Percentiles rank a stretch among this genome's conserved stretches.
phyloP scores from a whole-genome alignment of 2,888 invertebrate species.

The Linyphia triangularis region DNA sequence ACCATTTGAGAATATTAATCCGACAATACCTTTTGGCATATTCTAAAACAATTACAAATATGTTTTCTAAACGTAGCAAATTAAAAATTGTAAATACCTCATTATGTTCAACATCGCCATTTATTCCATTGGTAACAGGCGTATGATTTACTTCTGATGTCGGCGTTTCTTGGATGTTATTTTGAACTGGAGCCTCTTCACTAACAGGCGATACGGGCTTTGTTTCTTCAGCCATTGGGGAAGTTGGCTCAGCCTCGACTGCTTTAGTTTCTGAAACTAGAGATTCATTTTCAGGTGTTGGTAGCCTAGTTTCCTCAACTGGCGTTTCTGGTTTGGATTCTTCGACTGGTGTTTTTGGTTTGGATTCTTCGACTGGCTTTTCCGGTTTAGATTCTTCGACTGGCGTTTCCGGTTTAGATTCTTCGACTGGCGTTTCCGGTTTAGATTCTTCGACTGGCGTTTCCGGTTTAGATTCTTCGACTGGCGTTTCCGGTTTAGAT shows the following conservation, averaged over 20 bases:
- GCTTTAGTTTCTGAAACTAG: not conserved
- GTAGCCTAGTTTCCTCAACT: not conserved
- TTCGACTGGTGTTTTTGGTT: not conserved
- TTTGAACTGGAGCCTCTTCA: slow-evolving; percentile 2
- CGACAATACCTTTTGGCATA: not conserved
- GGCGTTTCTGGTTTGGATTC: not conserved
- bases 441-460: not conserved
- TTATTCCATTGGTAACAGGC: slow-evolving; percentile 38
- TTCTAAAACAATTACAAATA: not conserved
- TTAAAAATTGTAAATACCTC: slow-evolving; percentile 4
- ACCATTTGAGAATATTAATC: too few species aligned
- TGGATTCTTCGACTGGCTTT: slow-evolving; percentile 12
- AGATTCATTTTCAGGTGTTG: not conserved
- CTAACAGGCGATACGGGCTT: not conserved
- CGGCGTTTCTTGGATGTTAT: not conserved
- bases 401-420: not conserved
- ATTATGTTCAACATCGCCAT: slow-evolving; percentile 27
- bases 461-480: not conserved
- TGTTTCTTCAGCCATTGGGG: slow-evolving; percentile 21
- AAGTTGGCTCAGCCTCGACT: not conserved
- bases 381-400: not conserved
- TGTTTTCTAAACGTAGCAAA: not conserved
- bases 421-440: not conserved
- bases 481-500: not conserved
- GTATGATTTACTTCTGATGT: not conserved